Evolutionary conservation across 64 coral and sea anemone genomes (phyloP).

Genomic region (Montipora capricornis): DNA sequence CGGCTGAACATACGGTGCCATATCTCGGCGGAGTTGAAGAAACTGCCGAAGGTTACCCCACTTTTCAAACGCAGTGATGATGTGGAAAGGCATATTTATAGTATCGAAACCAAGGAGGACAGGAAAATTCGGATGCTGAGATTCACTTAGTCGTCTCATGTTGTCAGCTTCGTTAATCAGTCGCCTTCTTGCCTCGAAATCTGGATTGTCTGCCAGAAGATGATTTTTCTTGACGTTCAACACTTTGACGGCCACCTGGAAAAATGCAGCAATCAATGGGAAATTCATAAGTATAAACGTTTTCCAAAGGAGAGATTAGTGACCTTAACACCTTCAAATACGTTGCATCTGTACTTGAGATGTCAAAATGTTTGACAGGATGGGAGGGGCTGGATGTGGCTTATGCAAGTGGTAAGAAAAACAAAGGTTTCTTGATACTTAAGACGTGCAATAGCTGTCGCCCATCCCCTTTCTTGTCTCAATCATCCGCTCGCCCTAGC

Average conservation of each 20-base stretch:
- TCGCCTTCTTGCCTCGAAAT: not conserved
- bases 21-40: conserved; percentile 15
- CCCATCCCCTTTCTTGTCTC: no score
- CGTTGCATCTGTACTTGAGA: not conserved
- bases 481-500: no score
- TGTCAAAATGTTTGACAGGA: not conserved
- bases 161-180: conserved; percentile 36
- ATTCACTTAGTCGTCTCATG: conserved; percentile 4
- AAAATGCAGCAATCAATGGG: not conserved
- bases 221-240: conserved; percentile 5
- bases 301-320: no score
- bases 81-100: conserved; percentile 34
- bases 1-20: not conserved
- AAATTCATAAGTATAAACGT: no score
- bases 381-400: no score
- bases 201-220: not conserved
- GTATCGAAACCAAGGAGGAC: conserved; percentile 48
- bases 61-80: conserved; percentile 36
- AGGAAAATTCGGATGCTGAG: conserved; percentile 39
- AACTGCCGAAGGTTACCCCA: conserved; percentile 54
- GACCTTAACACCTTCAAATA: not conserved
- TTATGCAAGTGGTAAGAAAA: no score
- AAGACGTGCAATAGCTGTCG: no score
- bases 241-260: conserved; percentile 17
- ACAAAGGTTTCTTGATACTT: no score